Evolutionary conservation across 2,888 invertebrate species (phyloP).

Genomic region (Conops quadrifasciatus): DNA sequence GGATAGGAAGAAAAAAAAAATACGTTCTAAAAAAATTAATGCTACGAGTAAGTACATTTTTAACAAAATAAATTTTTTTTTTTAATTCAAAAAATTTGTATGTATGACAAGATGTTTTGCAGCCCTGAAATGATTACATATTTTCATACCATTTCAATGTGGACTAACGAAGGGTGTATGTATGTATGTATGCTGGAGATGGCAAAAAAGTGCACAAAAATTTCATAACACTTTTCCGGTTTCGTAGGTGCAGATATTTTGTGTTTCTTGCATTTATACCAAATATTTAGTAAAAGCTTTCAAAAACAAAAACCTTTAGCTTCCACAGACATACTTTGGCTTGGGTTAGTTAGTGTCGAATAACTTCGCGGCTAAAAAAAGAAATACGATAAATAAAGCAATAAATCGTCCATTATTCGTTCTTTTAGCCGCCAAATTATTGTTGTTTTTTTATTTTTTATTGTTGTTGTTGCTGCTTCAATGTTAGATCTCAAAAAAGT

Average conservation of each 20-base stretch:
- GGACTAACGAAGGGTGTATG: too few species aligned
- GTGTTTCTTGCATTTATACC: constrained; percentile 34
- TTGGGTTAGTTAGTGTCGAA: constrained; percentile 29
- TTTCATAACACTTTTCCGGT: neutral
- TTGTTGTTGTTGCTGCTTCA: neutral
- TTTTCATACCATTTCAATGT: too few species aligned
- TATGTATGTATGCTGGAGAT: neutral
- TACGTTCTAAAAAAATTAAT: too few species aligned
- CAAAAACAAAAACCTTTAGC: constrained; percentile 49
- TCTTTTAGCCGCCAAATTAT: constrained; percentile 9
- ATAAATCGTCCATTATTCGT: too few species aligned
- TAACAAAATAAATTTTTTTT: too few species aligned
- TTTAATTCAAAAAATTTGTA: too few species aligned
- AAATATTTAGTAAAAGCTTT: constrained; percentile 52
- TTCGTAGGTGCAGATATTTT: constrained; percentile 2
- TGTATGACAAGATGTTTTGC: too few species aligned
- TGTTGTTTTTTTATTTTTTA: too few species aligned
- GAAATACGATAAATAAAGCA: constrained; percentile 22
- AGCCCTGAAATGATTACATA: too few species aligned
- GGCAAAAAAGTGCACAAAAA: neutral
- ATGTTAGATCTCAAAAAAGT: neutral
- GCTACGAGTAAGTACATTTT: too few species aligned
- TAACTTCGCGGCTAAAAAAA: constrained; percentile 25
- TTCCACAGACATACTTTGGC: constrained; percentile 39
- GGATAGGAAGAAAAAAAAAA: too few species aligned